Conservation (phyloP, 1,140 invertebrate genomes). For the Sminthurides bifidus region DNA sequence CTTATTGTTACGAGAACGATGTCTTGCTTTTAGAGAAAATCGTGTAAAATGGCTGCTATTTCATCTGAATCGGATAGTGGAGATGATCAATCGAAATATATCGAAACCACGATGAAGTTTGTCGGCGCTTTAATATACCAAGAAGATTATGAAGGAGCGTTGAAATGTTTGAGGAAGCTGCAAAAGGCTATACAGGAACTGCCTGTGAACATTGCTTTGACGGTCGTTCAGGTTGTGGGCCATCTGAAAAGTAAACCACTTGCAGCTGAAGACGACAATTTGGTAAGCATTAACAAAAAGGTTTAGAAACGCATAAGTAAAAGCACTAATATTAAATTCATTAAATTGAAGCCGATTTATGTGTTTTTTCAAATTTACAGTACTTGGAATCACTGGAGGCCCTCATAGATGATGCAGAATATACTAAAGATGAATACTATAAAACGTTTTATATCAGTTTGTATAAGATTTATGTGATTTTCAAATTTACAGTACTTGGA, state of each 20-base stretch:
- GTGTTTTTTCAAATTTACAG: no score
- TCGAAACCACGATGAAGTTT: slow-evolving; percentile 11
- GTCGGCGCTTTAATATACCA: slow-evolving; percentile 7
- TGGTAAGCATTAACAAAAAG: not conserved
- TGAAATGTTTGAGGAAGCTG: slow-evolving; percentile 6
- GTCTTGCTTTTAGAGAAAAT: not conserved
- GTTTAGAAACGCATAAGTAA: not conserved
- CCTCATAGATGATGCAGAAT: not conserved
- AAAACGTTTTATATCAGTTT: slow-evolving; percentile 1
- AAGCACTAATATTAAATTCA: not conserved
- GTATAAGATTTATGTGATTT: no score
- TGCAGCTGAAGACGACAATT: slow-evolving; percentile 1
- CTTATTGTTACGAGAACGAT: not conserved
- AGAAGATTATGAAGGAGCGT: not conserved
- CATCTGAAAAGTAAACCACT: not conserved
- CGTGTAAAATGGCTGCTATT: not conserved
- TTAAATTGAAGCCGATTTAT: no score
- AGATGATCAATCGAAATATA: slow-evolving; percentile 11
- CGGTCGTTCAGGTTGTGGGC: slow-evolving; percentile 3
- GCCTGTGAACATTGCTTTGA: not conserved
- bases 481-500: slow-evolving; percentile 3
- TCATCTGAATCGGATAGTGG: not conserved
- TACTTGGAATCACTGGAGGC: slow-evolving; percentile 2
- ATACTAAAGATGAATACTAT: slow-evolving; percentile 8
- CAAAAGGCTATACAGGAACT: not conserved